Percentiles rank a stretch among this genome's conserved stretches.
Evolutionary conservation across 1,140 invertebrate species (phyloP).

Genomic region (Hormaphis cornu): DNA sequence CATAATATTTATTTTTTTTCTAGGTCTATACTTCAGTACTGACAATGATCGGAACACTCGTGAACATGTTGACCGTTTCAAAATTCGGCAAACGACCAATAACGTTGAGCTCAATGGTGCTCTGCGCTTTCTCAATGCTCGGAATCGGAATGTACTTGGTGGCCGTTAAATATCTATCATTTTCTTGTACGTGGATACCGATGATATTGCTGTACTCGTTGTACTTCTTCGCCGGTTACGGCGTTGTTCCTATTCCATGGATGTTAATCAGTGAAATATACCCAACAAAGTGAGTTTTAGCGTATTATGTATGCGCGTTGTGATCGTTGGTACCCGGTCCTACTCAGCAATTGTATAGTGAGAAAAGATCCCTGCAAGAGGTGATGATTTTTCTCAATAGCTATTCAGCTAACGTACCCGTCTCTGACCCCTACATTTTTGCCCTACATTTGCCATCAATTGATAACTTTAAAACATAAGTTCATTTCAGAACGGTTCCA

Average conservation of each 20-base stretch:
- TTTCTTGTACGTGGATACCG: slow-evolving; percentile 26
- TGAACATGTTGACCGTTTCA: slow-evolving; percentile 20
- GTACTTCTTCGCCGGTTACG: slow-evolving; percentile 23
- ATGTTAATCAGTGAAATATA: slow-evolving; percentile 39
- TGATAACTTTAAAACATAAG: no score
- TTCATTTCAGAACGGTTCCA: no score
- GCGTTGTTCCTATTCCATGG: slow-evolving; percentile 37
- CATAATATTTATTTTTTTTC: background rate
- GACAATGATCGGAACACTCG: slow-evolving; percentile 11
- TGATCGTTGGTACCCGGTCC: no score
- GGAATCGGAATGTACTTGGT: slow-evolving; percentile 19
- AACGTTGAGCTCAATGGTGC: slow-evolving; percentile 13
- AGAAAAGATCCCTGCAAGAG: no score
- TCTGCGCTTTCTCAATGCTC: slow-evolving; percentile 10
- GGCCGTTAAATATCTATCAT: background rate
- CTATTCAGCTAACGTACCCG: no score
- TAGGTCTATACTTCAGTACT: slow-evolving; percentile 8
- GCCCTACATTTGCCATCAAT: no score
- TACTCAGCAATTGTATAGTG: no score
- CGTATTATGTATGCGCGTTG: background rate
- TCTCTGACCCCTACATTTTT: no score
- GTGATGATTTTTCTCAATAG: no score
- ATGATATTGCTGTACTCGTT: slow-evolving; percentile 14
- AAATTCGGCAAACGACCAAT: slow-evolving; percentile 31
- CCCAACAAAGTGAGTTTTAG: slow-evolving; percentile 36